Conservation (phyloP, 2,113 vertebrate species). For the Psittacara wagleri region DNA sequence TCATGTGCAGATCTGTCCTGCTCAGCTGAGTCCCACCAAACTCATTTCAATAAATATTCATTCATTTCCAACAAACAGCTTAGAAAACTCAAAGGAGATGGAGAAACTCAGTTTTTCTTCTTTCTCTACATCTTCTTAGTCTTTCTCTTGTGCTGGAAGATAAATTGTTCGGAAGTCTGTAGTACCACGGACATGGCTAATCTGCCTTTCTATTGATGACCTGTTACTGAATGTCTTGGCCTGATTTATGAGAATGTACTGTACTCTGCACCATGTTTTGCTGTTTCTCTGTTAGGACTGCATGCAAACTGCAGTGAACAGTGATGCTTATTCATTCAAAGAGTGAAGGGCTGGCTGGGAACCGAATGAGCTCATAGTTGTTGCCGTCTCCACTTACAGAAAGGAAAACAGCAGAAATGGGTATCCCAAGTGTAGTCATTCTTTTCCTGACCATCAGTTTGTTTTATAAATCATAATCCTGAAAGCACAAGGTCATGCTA, state of each 20-base stretch:
- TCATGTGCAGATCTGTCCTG: not conserved
- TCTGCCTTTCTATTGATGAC: not conserved
- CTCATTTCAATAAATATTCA: not conserved
- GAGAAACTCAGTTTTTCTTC: not conserved
- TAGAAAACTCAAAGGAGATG: not conserved
- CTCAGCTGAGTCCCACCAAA: not conserved
- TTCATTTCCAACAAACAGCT: not conserved
- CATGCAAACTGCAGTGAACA: constrained; percentile 46
- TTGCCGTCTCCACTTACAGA: not conserved
- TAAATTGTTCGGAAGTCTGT: not conserved
- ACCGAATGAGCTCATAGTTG: constrained; percentile 15
- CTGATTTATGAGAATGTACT: constrained; percentile 31
- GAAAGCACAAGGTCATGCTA: not conserved
- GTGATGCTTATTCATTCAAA: constrained; percentile 28
- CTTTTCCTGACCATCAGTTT: not conserved
- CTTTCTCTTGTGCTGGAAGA: not conserved
- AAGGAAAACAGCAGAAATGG: not conserved
- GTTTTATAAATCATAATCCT: not conserved
- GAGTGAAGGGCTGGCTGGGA: constrained; percentile 49
- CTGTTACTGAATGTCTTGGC: not conserved
- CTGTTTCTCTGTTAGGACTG: constrained; percentile 15
- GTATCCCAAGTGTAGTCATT: not conserved
- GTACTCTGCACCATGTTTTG: not conserved
- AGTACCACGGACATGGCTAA: not conserved
- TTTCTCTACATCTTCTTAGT: not conserved